Evolutionary conservation across 1,140 invertebrate species (phyloP).

Genomic region (silkworm (Bombyx mori)): ASM3026992v2 NC_085131.1:9640001-9640500

Average conservation of each 20-base stretch:
- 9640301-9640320: too few relatives aligned
- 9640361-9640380: constrained; percentile 26
- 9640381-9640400: constrained; percentile 51
- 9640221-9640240: too few relatives aligned
- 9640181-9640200: too few relatives aligned
- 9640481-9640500: constrained; percentile 18
- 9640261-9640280: too few relatives aligned
- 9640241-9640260: too few relatives aligned
- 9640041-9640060: too few relatives aligned
- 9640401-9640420: constrained; percentile 35
- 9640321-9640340: background rate
- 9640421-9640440: constrained; percentile 29
- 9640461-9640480: constrained; percentile 43
- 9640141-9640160: too few relatives aligned
- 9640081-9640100: constrained; percentile 4
- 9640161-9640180: too few relatives aligned
- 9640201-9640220: too few relatives aligned
- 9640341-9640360: constrained; percentile 15
- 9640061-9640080: background rate
- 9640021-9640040: too few relatives aligned
- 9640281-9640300: too few relatives aligned
- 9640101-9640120: constrained; percentile 10
- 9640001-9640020: too few relatives aligned
- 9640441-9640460: constrained; percentile 35
- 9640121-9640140: constrained; percentile 12